These are phyloP conservation scores for Chlorodrepanis virens DNA, from an alignment of 2,113 vertebrate species.

Conservation along the genomic window DNA sequence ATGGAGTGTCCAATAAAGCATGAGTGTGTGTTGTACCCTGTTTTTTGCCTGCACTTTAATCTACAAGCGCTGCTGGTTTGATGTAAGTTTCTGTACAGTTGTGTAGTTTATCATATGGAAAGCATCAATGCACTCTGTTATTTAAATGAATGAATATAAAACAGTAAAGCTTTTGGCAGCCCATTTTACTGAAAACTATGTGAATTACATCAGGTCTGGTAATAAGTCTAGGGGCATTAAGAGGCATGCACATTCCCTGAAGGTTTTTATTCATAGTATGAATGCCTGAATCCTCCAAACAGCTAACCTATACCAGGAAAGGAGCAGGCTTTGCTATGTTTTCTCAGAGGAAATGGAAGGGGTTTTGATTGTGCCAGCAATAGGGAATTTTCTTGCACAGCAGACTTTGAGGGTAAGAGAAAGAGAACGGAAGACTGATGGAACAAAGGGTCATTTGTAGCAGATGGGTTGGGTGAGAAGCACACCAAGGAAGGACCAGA, in stretches of 20 bases:
- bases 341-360: background rate
- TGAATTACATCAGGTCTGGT: background rate
- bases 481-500: background rate
- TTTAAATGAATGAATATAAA: background rate
- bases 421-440: background rate
- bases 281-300: background rate
- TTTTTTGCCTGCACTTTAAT: background rate
- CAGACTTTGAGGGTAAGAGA: background rate
- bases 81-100: background rate
- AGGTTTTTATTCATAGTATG: background rate
- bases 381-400: background rate
- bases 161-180: background rate
- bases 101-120: background rate
- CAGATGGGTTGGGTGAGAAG: background rate
- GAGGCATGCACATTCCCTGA: background rate
- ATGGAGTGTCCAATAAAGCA: slow-evolving; percentile 20
- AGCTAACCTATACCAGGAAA: background rate
- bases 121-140: background rate
- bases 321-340: background rate
- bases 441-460: background rate
- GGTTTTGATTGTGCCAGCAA: background rate
- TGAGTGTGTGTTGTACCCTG: background rate
- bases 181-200: background rate
- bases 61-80: background rate
- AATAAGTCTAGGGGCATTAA: background rate